Evolutionary conservation across 2,888 invertebrate species (phyloP).

Genomic region (Lasioglossum calceatum): DNA sequence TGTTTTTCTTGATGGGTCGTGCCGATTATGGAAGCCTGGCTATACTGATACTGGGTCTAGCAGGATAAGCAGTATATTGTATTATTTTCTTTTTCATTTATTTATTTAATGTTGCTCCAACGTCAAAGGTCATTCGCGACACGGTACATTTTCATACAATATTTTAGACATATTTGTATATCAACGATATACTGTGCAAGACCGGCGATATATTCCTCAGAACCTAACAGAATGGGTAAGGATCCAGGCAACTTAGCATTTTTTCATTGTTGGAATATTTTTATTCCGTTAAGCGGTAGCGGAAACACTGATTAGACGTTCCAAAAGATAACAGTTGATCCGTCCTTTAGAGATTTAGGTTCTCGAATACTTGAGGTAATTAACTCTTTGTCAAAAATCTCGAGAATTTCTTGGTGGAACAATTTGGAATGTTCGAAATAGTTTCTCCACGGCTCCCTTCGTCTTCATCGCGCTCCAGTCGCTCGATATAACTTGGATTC

Average conservation of each 20-base stretch:
- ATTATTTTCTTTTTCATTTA: not conserved
- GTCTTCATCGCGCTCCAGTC: not conserved
- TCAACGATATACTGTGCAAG: too few relatives aligned
- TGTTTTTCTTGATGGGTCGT: not conserved
- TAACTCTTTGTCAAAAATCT: constrained; percentile 7
- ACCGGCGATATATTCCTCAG: too few relatives aligned
- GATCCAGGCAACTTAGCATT: too few relatives aligned
- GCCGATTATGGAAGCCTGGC: not conserved
- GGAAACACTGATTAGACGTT: not conserved
- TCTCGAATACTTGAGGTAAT: not conserved
- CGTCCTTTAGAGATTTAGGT: not conserved
- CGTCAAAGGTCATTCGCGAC: too few relatives aligned
- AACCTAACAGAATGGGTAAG: too few relatives aligned
- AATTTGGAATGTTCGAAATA: constrained; percentile 25
- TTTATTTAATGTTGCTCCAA: too few relatives aligned
- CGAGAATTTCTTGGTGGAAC: constrained; percentile 7
- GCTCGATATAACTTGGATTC: not conserved
- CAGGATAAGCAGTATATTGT: not conserved
- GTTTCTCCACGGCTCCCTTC: not conserved
- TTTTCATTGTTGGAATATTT: too few relatives aligned
- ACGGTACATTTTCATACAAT: too few relatives aligned
- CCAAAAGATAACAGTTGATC: not conserved
- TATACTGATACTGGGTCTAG: not conserved
- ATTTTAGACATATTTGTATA: too few relatives aligned
- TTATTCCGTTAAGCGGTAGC: too few relatives aligned